Conservation (phyloP, 2,888 invertebrate species). For the Polietes domitor region DNA sequence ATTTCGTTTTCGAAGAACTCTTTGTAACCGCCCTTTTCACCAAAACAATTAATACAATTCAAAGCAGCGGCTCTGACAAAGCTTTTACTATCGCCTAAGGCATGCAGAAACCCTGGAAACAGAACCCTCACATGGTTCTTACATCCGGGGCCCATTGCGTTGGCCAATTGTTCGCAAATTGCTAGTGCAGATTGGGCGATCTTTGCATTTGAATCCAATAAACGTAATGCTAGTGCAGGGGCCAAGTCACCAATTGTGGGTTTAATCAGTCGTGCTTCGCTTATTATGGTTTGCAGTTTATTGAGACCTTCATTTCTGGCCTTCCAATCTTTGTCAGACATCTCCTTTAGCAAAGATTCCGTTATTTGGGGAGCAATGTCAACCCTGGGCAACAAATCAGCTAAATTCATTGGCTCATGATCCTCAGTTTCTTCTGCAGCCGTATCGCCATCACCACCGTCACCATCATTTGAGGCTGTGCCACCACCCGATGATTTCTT, state of each 20-base stretch:
- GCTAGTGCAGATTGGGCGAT: constrained; percentile 91
- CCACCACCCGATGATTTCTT: constrained; percentile 69
- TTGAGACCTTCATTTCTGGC: constrained; percentile 82
- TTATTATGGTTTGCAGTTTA: constrained; percentile 79
- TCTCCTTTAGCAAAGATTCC: constrained; percentile 88
- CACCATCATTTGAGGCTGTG: constrained; percentile 61
- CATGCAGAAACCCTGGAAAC: constrained; percentile 93
- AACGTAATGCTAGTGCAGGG: constrained; percentile 87
- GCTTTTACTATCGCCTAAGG: constrained; percentile 87
- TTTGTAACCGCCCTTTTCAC: constrained; percentile 89
- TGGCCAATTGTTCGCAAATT: constrained; percentile 91
- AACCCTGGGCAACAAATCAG: constrained; percentile 88
- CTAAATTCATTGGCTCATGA: constrained; percentile 82
- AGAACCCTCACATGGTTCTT: constrained; percentile 90
- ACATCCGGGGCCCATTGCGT: constrained; percentile 91
- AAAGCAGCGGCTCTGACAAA: constrained; percentile 91
- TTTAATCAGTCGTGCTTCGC: constrained; percentile 90
- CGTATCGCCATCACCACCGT: constrained; percentile 71
- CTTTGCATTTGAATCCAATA: constrained; percentile 95
- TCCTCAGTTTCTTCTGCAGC: constrained; percentile 66
- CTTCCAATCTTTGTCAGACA: constrained; percentile 97
- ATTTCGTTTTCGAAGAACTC: constrained; percentile 94
- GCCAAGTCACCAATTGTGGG: constrained; percentile 92
- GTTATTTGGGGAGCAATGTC: constrained; percentile 93
- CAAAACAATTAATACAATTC: constrained; percentile 92